Conservation (phyloP, 2,888 invertebrate genomes). For the Agelastica alni region DNA sequence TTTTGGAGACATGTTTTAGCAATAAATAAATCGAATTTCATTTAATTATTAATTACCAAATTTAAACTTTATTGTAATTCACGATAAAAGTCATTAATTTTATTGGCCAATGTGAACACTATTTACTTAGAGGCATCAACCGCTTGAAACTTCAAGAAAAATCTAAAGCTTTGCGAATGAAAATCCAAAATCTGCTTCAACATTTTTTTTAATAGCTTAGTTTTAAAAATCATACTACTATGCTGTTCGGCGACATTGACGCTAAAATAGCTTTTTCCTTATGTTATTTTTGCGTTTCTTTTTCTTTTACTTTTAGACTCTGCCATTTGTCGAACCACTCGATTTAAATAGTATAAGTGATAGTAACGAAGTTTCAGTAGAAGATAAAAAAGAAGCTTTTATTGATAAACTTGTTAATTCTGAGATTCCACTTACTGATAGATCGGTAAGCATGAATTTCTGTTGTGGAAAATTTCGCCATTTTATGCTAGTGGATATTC, state of each 20-base stretch:
- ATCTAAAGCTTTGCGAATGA: too few relatives aligned
- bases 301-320: slow-evolving; percentile 46
- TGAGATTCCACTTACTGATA: slow-evolving; percentile 49
- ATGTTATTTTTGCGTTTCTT: slow-evolving; percentile 32
- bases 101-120: too few relatives aligned
- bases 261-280: slow-evolving; percentile 11
- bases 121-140: too few relatives aligned
- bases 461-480: too few relatives aligned
- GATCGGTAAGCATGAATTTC: slow-evolving; percentile 53
- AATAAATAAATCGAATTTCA: too few relatives aligned
- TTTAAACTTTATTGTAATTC: too few relatives aligned
- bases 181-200: slow-evolving; percentile 8
- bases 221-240: neutral
- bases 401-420: slow-evolving; percentile 47
- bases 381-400: slow-evolving; percentile 49
- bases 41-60: too few relatives aligned
- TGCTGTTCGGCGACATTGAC: slow-evolving; percentile 9
- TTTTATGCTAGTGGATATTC: slow-evolving; percentile 3
- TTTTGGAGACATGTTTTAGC: too few relatives aligned
- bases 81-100: too few relatives aligned
- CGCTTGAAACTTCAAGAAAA: too few relatives aligned
- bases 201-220: slow-evolving; percentile 4
- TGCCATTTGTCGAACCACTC: slow-evolving; percentile 50
- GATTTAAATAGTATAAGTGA: slow-evolving; percentile 49
- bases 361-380: slow-evolving; percentile 41